Conservation (phyloP, 2,797 vertebrate species). For the Neopelma chrysocephalum region DNA sequence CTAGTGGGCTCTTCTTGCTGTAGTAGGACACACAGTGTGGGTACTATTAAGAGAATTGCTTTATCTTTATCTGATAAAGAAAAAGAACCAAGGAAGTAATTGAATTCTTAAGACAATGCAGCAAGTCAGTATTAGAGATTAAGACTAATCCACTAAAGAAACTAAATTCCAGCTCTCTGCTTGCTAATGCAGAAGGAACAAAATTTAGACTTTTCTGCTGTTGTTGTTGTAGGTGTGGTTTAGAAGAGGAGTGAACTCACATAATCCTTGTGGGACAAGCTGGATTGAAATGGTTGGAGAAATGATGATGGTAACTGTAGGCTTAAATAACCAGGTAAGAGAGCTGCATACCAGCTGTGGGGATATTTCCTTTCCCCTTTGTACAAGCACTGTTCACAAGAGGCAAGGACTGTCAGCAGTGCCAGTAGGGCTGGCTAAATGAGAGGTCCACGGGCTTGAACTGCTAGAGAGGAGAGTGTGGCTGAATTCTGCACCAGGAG, state of each 20-base stretch:
- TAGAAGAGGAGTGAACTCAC: conserved; percentile 91
- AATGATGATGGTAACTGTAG: conserved; percentile 93
- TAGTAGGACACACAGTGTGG: background rate
- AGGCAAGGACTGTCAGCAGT: background rate
- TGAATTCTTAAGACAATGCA: background rate
- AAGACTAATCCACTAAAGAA: background rate
- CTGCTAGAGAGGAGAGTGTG: background rate
- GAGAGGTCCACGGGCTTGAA: background rate
- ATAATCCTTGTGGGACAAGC: conserved; percentile 93
- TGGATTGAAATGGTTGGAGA: conserved; percentile 98
- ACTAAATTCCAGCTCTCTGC: background rate
- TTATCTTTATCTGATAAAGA: background rate
- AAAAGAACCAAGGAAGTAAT: background rate
- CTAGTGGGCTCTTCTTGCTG: background rate
- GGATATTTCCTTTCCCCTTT: background rate
- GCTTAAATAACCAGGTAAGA: conserved; percentile 92
- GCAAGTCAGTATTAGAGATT: background rate
- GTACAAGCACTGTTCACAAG: fast-evolving
- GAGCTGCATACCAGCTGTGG: background rate
- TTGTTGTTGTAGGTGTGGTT: conserved; percentile 90
- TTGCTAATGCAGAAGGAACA: background rate
- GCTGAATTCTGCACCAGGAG: background rate
- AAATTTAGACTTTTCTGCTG: background rate
- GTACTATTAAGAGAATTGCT: background rate
- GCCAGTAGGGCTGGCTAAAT: background rate